A percentile compares a stretch with the other conserved stretches of the same genome.
Evolutionary conservation across 2,797 vertebrate species (phyloP).

Genomic region (Sebastolobus altivelis): DNA sequence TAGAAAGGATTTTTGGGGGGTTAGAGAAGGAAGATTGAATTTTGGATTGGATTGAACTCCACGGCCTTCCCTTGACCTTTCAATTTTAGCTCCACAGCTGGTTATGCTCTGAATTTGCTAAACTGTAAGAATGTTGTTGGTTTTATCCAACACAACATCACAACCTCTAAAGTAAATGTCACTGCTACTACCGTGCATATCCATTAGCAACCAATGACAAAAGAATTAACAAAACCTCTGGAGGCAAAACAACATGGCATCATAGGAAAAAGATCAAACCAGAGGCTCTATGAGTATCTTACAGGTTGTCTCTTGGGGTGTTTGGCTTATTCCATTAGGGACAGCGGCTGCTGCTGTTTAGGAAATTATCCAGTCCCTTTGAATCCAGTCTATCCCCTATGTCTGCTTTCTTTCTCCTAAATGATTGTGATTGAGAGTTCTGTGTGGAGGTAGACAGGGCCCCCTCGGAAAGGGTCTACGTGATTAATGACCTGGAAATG

Average conservation of each 20-base stretch:
- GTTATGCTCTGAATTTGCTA: background rate
- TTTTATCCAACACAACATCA: background rate
- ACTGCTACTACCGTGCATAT: background rate
- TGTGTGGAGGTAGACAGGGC: conserved; percentile 81
- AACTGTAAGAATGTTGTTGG: background rate
- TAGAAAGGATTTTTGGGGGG: background rate
- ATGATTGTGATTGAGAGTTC: conserved; percentile 30
- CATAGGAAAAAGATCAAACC: background rate
- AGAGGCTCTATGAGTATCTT: conserved; percentile 17
- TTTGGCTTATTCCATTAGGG: conserved; percentile 73
- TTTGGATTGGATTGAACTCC: background rate
- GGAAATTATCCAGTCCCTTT: conserved; percentile 70
- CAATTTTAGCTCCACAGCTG: background rate
- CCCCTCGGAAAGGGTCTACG: conserved; percentile 89
- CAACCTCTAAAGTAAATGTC: background rate
- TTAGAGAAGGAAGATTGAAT: background rate
- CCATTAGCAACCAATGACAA: background rate
- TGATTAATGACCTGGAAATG: conserved; percentile 97
- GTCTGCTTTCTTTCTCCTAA: conserved; percentile 21
- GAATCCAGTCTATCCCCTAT: conserved; percentile 77
- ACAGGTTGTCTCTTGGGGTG: conserved; percentile 26
- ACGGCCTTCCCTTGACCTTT: background rate
- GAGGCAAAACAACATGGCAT: background rate
- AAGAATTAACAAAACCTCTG: background rate
- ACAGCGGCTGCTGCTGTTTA: conserved; percentile 11